phyloP scores from a whole-genome alignment of 2,113 vertebrate species.

The Capreolus pygargus region DNA sequence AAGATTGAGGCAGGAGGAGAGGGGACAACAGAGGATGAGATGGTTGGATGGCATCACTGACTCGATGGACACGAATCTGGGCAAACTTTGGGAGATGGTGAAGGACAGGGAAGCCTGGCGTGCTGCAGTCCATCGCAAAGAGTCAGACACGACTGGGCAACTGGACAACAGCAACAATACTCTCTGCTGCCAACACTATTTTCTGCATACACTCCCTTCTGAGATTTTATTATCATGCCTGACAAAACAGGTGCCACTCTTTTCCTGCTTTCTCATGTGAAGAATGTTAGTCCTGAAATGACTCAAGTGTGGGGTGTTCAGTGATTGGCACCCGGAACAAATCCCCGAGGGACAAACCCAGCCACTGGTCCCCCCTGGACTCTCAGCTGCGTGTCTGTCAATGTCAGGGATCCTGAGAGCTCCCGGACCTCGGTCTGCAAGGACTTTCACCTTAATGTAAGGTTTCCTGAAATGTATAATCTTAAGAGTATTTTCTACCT shows the following conservation, averaged over 20 bases:
- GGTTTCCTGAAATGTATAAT: not conserved
- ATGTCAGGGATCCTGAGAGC: not conserved
- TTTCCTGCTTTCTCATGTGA: not conserved
- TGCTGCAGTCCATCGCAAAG: not conserved
- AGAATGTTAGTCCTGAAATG: not conserved
- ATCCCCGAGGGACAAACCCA: not conserved
- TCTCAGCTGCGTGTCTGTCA: not conserved
- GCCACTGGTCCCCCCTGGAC: not conserved
- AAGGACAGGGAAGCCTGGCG: not conserved
- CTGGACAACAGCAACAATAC: not conserved
- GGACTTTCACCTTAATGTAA: not conserved
- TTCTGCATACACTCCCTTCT: not conserved
- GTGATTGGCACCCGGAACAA: not conserved
- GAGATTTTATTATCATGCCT: not conserved
- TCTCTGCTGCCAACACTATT: fast-evolving
- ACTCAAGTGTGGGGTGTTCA: not conserved
- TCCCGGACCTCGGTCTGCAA: not conserved
- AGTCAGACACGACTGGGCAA: fast-evolving
- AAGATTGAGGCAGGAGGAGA: not conserved
- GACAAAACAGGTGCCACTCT: not conserved
- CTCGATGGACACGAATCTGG: not conserved
- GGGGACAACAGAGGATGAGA: not conserved
- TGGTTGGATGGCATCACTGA: not conserved
- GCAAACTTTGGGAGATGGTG: not conserved
- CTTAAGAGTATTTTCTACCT: not conserved